Conservation (phyloP, 1,140 invertebrate genomes). For the Trinorchestia longiramus region DNA sequence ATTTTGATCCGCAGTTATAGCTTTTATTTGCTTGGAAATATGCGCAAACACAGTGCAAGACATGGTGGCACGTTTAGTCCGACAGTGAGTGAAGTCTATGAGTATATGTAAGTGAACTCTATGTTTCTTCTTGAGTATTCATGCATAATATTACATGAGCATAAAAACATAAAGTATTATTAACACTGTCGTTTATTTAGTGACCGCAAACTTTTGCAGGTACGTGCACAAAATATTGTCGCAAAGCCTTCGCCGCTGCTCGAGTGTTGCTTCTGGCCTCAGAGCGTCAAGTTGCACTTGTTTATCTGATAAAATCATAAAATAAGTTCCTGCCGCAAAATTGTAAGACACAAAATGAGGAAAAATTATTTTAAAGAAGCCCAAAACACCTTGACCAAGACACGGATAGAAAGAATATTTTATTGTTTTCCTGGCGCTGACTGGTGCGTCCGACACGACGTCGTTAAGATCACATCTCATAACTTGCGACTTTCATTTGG, state of each 20-base stretch:
- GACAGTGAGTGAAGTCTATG: background rate
- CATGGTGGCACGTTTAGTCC: background rate
- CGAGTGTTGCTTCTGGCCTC: background rate
- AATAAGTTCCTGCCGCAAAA: background rate
- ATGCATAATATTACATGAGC: background rate
- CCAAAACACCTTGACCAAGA: background rate
- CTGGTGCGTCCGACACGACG: background rate
- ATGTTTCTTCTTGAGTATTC: background rate
- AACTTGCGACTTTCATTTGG: background rate
- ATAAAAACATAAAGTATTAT: background rate
- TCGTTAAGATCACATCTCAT: background rate
- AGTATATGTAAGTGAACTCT: background rate
- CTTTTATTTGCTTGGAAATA: background rate
- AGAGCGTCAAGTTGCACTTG: background rate
- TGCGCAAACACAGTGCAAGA: background rate
- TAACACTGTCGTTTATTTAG: background rate
- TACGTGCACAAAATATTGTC: background rate
- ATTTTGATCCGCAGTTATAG: too few species aligned
- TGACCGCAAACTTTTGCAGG: background rate
- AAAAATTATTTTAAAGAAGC: background rate
- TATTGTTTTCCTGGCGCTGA: background rate
- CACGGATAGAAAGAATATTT: background rate
- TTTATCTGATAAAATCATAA: background rate
- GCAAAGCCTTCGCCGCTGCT: background rate
- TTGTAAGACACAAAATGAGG: background rate